A percentile compares a stretch with the other conserved stretches of the same genome.
Evolutionary conservation across 2,888 invertebrate species (phyloP).

Genomic region (Chrysotoxum bicinctum): DNA sequence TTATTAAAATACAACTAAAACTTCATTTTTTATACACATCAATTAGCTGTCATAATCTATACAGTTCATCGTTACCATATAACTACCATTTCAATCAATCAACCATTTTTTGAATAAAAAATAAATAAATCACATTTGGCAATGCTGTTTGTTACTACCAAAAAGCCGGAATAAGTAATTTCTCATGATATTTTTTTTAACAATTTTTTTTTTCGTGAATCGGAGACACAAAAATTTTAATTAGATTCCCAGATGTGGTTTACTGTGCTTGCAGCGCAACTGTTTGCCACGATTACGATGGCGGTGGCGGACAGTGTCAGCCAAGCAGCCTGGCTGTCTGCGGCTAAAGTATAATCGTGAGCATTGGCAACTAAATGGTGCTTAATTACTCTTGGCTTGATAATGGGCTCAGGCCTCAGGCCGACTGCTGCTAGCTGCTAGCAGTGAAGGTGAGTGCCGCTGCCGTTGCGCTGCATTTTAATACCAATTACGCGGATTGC

Average conservation of each 20-base stretch:
- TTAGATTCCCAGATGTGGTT: constrained; percentile 73
- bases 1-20: too few species aligned
- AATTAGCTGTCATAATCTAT: too few species aligned
- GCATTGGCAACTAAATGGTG: constrained; percentile 67
- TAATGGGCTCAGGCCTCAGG: constrained; percentile 29
- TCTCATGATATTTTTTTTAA: constrained; percentile 58
- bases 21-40: too few species aligned
- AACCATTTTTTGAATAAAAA: background rate
- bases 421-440: background rate
- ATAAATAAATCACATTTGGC: background rate
- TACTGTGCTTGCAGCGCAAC: constrained; percentile 56
- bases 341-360: constrained; percentile 64
- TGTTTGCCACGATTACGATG: constrained; percentile 3
- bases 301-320: constrained; percentile 38
- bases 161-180: constrained; percentile 48
- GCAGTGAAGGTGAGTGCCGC: constrained; percentile 22
- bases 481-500: constrained; percentile 72
- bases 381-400: constrained; percentile 68
- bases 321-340: constrained; percentile 56
- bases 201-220: constrained; percentile 58
- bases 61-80: too few species aligned
- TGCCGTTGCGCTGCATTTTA: constrained; percentile 62
- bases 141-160: background rate
- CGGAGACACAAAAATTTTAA: constrained; percentile 69
- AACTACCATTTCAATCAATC: too few species aligned